Percentiles rank a stretch among this genome's conserved stretches.
Conservation (phyloP, 2,888 invertebrate genomes). For the Amblyjoppa proteus region DNA sequence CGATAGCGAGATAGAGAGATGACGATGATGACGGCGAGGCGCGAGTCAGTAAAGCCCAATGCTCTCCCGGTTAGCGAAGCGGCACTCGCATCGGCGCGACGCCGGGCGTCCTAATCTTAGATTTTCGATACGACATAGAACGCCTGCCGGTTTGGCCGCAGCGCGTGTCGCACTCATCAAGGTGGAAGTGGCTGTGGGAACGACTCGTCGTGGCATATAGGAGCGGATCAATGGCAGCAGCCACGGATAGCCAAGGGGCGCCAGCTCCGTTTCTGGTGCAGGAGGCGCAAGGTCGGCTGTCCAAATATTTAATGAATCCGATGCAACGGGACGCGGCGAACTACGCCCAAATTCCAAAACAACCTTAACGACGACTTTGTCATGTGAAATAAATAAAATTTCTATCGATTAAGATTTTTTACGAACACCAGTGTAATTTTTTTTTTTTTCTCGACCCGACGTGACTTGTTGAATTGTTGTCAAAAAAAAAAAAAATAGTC, state of each 20-base stretch:
- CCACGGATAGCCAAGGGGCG: conserved; percentile 47
- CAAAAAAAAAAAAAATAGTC: no score
- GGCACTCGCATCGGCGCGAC: conserved; percentile 46
- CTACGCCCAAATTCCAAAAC: background rate
- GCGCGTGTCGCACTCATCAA: conserved; percentile 71
- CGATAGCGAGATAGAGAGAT: conserved; percentile 54
- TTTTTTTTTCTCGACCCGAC: background rate
- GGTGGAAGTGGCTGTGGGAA: conserved; percentile 70
- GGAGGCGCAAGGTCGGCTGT: conserved; percentile 56
- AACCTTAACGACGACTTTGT: background rate
- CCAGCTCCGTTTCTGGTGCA: conserved; percentile 53
- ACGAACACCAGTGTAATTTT: background rate
- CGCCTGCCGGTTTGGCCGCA: conserved; percentile 70
- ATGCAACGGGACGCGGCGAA: conserved; percentile 34
- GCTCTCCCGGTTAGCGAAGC: conserved; percentile 64
- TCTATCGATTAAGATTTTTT: background rate
- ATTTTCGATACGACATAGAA: conserved; percentile 73
- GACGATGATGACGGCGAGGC: background rate
- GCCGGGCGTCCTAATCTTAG: conserved; percentile 75
- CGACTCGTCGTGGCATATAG: conserved; percentile 70
- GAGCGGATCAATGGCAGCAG: conserved; percentile 74
- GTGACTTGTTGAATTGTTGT: no score
- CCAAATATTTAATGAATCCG: conserved; percentile 50
- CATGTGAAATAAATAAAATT: background rate
- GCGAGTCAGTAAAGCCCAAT: conserved; percentile 36